Percentiles rank a stretch among this genome's conserved stretches.
phyloP scores from a whole-genome alignment of 2,888 invertebrate species.

The Parnassius apollo region DNA sequence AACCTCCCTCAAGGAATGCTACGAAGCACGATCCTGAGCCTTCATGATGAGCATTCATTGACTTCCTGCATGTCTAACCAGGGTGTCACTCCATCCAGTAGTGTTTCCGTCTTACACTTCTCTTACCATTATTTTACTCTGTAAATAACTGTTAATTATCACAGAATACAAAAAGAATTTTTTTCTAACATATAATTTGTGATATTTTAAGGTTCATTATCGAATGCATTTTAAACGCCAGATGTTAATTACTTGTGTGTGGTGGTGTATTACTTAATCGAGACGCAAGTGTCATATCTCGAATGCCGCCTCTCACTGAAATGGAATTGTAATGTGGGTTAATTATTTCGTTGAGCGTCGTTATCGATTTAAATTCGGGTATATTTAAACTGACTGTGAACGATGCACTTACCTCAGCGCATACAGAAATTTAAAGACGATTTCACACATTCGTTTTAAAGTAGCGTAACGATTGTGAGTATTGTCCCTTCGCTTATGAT shows the following conservation, averaged over 20 bases:
- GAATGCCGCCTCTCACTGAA: conserved; percentile 32
- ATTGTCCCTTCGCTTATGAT: conserved; percentile 13
- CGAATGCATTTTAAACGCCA: conserved; percentile 4
- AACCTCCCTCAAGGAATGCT: too few species aligned
- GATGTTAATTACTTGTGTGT: neutral
- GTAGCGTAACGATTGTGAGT: conserved; percentile 26
- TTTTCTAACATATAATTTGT: too few species aligned
- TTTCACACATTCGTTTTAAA: conserved; percentile 21
- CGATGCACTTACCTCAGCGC: conserved; percentile 6
- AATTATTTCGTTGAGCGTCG: conserved; percentile 36
- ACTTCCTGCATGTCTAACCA: too few species aligned
- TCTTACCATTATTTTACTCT: too few species aligned
- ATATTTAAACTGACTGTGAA: conserved; percentile 16
- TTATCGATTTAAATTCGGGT: conserved; percentile 25
- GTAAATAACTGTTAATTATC: too few species aligned
- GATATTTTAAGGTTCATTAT: conserved; percentile 3
- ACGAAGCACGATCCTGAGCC: too few species aligned
- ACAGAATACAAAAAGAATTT: too few species aligned
- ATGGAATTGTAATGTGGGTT: conserved; percentile 39
- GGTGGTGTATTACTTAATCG: conserved; percentile 29
- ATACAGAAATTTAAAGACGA: conserved; percentile 12
- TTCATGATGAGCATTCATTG: too few species aligned
- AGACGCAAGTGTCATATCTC: conserved; percentile 25
- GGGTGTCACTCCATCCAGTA: too few species aligned
- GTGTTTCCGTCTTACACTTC: too few species aligned